These are phyloP conservation scores for Octodonta nipae DNA, from an alignment of 2,888 invertebrate genomes.

Conservation along the genomic window DNA sequence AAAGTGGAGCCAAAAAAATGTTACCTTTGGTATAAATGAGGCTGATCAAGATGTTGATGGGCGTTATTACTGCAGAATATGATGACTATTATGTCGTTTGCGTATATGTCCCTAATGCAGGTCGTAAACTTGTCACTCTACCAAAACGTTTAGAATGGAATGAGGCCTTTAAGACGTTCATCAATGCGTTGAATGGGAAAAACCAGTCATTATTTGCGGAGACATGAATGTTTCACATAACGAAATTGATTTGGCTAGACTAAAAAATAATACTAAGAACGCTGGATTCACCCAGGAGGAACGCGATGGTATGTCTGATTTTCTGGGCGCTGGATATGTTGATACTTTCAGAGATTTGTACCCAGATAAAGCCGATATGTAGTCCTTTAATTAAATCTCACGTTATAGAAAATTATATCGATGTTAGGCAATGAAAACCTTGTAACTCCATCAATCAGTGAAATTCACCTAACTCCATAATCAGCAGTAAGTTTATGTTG, in stretches of 20 bases:
- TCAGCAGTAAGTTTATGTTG: too few species aligned
- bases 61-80: background rate
- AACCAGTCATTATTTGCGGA: background rate
- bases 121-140: background rate
- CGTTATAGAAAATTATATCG: too few species aligned
- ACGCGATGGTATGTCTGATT: background rate
- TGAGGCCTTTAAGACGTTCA: background rate
- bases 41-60: background rate
- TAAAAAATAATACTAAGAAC: background rate
- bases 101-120: background rate
- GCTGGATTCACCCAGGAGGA: background rate
- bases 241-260: background rate
- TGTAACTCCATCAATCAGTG: too few species aligned
- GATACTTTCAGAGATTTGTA: background rate
- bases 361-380: constrained; percentile 1
- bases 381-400: too few species aligned
- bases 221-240: background rate
- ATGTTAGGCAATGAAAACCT: too few species aligned
- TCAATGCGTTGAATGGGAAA: background rate
- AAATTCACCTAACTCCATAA: too few species aligned
- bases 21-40: background rate
- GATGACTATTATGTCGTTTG: background rate
- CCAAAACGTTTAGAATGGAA: background rate
- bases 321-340: background rate
- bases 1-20: background rate